Base-by-base conservation (phyloP, 2,888 invertebrate species). In the Melanargia galathea region DNA sequence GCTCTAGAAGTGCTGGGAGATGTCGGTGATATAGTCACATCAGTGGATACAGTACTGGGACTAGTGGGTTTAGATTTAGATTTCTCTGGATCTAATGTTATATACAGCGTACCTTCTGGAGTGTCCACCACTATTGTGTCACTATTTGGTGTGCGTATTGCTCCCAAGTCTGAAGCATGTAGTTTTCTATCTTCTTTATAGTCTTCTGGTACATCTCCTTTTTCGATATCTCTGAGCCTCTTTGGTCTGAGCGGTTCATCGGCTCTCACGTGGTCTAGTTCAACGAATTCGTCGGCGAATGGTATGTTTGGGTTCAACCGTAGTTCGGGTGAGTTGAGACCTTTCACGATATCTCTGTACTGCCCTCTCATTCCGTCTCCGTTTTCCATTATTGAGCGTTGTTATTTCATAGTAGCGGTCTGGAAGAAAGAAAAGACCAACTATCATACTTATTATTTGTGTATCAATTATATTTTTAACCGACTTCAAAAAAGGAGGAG, bases 61-160 rank as follows among this genome's bases (percentile, higher is more conserved):
- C 80, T 82, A 8, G 71, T 76, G 8, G 75, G 75, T 60, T 76
- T 78, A 1, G 73, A 75, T 58, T 75, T 84, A 10, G 73, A 71
- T 26, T 79, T 75, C 63, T 89, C 87, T 20, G 88, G 87, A 56
- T 90, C 88, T 73, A 91, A 71, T 40, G 90, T 91, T 22, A 91
- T 89, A 24, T 91, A 91, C 2, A 91, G 73, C 6, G 86, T 90
- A 11, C 90, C 90, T 82, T 91, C 90, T 56, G 90, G 90, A 2
- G 90, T 91, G 62, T 90, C 84, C 0, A 91, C 87, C 38, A 90
- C 84, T 73, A 91, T 90, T 0, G 90, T 90, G 71, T 91, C 90
- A 69, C 80, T 88, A 59, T 90, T 82, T 8, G 90, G 86, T 1
- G 83, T 81, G 66, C 85, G 87, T 11, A 89, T 79, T 4, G 81